Evolutionary conservation across 2,888 invertebrate genomes (phyloP), one percentile per base, ranked within the genome.

Genomic region (Mesodorylaimus sp.): DNA sequence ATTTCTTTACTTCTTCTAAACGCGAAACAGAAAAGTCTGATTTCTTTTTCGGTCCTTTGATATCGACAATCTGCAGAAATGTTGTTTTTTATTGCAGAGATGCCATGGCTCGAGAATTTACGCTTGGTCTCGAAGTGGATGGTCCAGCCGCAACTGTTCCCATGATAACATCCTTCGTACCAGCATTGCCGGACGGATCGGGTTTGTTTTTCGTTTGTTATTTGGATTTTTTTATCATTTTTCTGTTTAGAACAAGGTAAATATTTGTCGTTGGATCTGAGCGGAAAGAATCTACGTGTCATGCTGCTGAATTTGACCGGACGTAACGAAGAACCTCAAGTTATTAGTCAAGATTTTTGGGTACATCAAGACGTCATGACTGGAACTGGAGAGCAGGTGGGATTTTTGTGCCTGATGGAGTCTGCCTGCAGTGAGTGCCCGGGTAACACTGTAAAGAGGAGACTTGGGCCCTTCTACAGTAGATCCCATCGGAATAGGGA

Each of bases 131-230:
- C 13, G 29, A 51, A 21, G 16, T 43, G 1, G 53, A 48, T 19
- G 28, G 44, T 10, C 47, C 51, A 21, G 57, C 53, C 27, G 59
- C 60, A 3, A 59, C 59, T 1, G 59, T 65, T 36, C 61, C 64
- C 13, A 65, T 65, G 65, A 51, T 65, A 39, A 65, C 65, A 16
- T 58, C 60, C n/a, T 65, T 58, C 53, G 61, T 65, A n/a, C 65
- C 65, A 0, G 61, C 58, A 5, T 49, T 65, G n/a, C 65, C 65
- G 2, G 60, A 61, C 47, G 65, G 65, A 36, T 54, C 59, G 46
- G 64, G 63, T 63, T 2, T 10, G 23, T 44, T 25, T 24, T 24
- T n/a, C 24, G 5, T 24, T 10, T 19, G 5, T 10, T 41, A 10
- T 16, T 10, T 10, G 5, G 41, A n/a, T n/a, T n/a, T n/a, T n/a